These are phyloP conservation scores for Lutjanus campechanus DNA, from an alignment of 2,797 vertebrate genomes.

Conservation along the genomic window DNA sequence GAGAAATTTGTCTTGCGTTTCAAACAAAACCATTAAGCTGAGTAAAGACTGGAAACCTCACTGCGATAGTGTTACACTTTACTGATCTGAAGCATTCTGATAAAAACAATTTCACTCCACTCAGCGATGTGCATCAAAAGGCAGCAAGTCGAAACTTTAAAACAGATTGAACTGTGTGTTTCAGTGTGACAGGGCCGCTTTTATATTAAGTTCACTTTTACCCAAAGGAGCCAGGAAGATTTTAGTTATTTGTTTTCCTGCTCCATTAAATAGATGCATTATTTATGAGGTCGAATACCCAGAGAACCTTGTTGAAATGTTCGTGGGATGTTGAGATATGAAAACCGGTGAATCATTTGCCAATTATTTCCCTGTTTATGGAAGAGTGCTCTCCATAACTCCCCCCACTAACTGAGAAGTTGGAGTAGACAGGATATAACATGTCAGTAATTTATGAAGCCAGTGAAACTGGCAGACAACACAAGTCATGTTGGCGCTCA, in stretches of 20 bases:
- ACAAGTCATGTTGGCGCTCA: slow-evolving; percentile 67
- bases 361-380: slow-evolving; percentile 84
- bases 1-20: slow-evolving; percentile 66
- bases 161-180: slow-evolving; percentile 76
- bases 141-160: slow-evolving; percentile 57
- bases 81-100: slow-evolving; percentile 60
- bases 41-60: slow-evolving; percentile 41
- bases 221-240: slow-evolving; percentile 78
- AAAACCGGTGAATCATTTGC: slow-evolving; percentile 83
- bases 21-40: slow-evolving; percentile 70
- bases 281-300: slow-evolving; percentile 85
- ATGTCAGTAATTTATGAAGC: slow-evolving; percentile 80
- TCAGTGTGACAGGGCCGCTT: slow-evolving; percentile 61
- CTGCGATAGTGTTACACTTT: slow-evolving; percentile 42
- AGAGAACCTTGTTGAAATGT: slow-evolving; percentile 79
- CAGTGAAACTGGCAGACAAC: slow-evolving; percentile 66
- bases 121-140: slow-evolving; percentile 54
- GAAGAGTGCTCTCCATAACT: slow-evolving; percentile 78
- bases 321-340: slow-evolving; percentile 84
- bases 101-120: slow-evolving; percentile 54
- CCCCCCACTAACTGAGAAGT: slow-evolving; percentile 70
- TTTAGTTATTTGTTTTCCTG: slow-evolving; percentile 85
- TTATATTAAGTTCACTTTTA: slow-evolving; percentile 81
- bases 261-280: slow-evolving; percentile 86
- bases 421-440: slow-evolving; percentile 74